phyloP scores from a whole-genome alignment of 2,113 vertebrate genomes.

The Acanthisitta chloris region DNA sequence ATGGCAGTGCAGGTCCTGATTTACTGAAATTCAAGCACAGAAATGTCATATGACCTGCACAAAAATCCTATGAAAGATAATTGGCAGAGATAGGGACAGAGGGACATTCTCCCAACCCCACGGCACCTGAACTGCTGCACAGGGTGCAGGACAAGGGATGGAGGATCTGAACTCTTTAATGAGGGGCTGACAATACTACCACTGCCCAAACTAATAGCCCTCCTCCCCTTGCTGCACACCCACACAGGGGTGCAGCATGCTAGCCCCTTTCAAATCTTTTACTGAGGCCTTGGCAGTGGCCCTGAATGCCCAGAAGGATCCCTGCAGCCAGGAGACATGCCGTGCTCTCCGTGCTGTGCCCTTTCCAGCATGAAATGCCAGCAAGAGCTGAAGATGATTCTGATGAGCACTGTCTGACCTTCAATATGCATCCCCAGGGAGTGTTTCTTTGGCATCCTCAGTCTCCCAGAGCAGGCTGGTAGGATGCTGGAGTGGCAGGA shows the following conservation, averaged over 20 bases:
- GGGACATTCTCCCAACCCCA: neutral
- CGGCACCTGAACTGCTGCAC: neutral
- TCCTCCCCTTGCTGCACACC: neutral
- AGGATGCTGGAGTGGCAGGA: neutral
- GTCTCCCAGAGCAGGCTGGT: neutral
- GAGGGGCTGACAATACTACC: neutral
- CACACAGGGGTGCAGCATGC: rapidly evolving
- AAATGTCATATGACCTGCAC: neutral
- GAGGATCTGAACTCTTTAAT: neutral
- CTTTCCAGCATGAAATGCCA: neutral
- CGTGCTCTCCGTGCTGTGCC: neutral
- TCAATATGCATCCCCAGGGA: neutral
- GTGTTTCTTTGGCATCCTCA: neutral
- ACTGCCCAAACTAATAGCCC: neutral
- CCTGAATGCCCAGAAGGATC: neutral
- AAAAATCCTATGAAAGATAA: neutral
- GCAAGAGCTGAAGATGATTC: neutral
- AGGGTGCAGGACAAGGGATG: neutral
- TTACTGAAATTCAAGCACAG: neutral
- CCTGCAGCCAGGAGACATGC: neutral
- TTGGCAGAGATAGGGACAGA: neutral
- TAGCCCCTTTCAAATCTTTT: neutral
- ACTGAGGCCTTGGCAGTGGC: neutral
- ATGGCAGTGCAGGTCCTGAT: neutral
- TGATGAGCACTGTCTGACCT: neutral